Evolutionary conservation across 2,113 vertebrate species (phyloP), one percentile per base, ranked within the genome.

Genomic region (Mobula hypostoma): DNA sequence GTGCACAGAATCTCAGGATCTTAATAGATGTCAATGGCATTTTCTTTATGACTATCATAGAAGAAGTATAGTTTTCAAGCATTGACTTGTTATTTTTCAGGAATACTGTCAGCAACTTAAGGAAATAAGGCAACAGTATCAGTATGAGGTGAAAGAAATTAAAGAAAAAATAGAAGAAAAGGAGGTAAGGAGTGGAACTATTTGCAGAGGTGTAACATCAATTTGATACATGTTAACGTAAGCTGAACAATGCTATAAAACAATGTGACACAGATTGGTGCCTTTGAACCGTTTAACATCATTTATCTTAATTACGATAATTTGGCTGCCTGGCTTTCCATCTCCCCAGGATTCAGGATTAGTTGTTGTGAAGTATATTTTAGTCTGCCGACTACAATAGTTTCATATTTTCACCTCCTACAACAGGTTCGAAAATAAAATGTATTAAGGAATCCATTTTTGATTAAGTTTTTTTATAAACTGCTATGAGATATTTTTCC

Each of bases 71-170:
- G 8, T 48, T 74, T 19, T 48, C 63, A 92, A 92, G 40, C 36
- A 72, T 72, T 68, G 19, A 24, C n/a, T 5, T 94, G 63, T 94
- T 96, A 8, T 94, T 95, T 95, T 90, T 94, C 80, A 98, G 98
- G 97, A 98, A 83, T 98, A 99, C 94, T 95, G 98, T 94, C 96
- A 96, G 94, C 97, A 98, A 94, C 94, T 99, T 94, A 96, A 97
- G 94, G 95, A 96, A 95, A 99, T 99, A 95, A 96, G 98, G 58
- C 97, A 97, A 79, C 97, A 97, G 94, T 99, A 99, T 96, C 97
- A 97, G 15, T 96, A 94, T 6, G 95, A 98, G 68, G 95, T 98
- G 94, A 97, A 96, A 94, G 97, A 96, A 95, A 97, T 98, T 95
- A 97, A 95, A 94, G 95, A 90, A 70, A 98, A 96, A 96, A 96